These are phyloP conservation scores for Haemorhous mexicanus DNA, from an alignment of 2,113 vertebrate species.

Conservation along the genomic window DNA sequence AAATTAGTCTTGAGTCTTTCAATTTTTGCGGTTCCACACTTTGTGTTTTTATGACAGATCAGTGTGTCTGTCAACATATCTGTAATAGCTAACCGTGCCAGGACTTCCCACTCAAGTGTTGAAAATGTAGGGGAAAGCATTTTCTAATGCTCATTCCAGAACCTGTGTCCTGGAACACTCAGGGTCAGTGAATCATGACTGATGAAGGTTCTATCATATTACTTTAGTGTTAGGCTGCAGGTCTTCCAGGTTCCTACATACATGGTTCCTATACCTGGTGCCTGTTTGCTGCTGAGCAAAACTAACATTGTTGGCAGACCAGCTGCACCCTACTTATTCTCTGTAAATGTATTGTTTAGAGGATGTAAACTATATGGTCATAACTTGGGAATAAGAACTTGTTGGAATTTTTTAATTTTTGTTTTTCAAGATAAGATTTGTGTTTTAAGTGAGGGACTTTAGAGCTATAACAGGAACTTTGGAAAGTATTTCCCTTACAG, in stretches of 20 bases:
- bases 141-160: not conserved
- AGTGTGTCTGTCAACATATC: not conserved
- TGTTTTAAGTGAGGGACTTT: not conserved
- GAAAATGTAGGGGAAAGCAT: not conserved
- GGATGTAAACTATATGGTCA: not conserved
- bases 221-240: not conserved
- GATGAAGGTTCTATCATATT: not conserved
- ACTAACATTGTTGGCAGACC: not conserved
- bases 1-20: not conserved
- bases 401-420: not conserved
- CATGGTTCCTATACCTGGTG: not conserved
- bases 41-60: not conserved
- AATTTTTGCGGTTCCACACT: not conserved
- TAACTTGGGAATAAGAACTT: not conserved
- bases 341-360: not conserved
- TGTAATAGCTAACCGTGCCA: not conserved
- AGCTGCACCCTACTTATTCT: not conserved
- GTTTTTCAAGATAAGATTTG: not conserved
- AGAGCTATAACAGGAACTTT: not conserved
- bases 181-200: not conserved
- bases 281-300: not conserved
- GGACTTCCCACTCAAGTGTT: not conserved
- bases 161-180: not conserved
- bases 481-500: not conserved
- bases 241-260: not conserved